Evolutionary conservation across 2,113 vertebrate species (phyloP).

Genomic region (Alethe diademata): DNA sequence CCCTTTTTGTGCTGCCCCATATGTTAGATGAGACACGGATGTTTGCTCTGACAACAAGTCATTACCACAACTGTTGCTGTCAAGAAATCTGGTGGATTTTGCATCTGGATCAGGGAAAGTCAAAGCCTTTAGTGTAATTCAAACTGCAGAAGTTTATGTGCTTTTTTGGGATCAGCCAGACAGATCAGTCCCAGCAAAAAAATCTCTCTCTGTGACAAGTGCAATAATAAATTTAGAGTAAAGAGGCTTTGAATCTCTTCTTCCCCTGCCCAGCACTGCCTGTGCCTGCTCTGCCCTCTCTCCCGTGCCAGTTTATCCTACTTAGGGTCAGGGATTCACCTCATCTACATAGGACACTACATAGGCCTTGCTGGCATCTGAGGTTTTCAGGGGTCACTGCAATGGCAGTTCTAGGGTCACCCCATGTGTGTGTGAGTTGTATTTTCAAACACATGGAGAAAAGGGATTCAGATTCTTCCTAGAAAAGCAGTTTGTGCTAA

Average conservation of each 20-base stretch:
- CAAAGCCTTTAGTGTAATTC: background rate
- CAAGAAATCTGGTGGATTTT: background rate
- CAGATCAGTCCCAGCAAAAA: background rate
- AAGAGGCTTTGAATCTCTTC: background rate
- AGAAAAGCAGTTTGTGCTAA: background rate
- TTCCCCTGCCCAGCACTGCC: background rate
- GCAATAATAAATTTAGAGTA: background rate
- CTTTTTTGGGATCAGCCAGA: background rate
- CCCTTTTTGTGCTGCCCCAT: background rate
- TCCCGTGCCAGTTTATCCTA: background rate
- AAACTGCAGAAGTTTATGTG: background rate
- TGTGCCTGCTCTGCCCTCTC: background rate
- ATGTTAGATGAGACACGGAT: constrained; percentile 13
- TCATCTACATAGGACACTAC: background rate
- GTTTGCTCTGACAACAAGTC: background rate
- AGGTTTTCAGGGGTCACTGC: background rate
- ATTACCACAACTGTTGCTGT: background rate
- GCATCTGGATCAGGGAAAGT: background rate
- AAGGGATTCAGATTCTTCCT: background rate
- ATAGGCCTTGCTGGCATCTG: background rate
- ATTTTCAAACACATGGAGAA: background rate
- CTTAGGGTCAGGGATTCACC: background rate
- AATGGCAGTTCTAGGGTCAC: background rate
- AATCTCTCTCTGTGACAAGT: background rate
- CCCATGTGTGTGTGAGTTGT: background rate